phyloP scores from a whole-genome alignment of 2,797 vertebrate genomes.

The Cynodonichthys magdalenae region DNA sequence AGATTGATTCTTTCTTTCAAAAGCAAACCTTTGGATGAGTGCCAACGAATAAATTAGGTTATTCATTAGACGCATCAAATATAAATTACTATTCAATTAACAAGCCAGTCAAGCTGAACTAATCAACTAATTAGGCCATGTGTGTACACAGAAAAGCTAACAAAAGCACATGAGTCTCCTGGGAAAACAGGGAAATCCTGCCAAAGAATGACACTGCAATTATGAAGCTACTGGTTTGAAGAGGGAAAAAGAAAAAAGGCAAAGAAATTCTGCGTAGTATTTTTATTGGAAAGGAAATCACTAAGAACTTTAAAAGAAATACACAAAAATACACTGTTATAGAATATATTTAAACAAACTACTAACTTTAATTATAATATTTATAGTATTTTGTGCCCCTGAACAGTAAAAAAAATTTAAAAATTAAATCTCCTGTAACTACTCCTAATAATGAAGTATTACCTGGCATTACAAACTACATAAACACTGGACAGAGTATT shows the following conservation, averaged over 20 bases:
- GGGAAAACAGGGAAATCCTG: constrained; percentile 74
- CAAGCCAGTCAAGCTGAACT: constrained; percentile 81
- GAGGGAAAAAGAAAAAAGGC: constrained; percentile 14
- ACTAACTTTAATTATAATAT: too few relatives aligned
- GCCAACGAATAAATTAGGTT: constrained; percentile 75
- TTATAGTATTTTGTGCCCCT: too few relatives aligned
- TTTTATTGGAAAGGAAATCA: constrained; percentile 7
- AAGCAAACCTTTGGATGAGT: constrained; percentile 67
- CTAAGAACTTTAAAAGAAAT: constrained; percentile 1
- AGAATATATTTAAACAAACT: too few relatives aligned
- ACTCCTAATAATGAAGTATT: background rate
- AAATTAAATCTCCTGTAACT: too few relatives aligned
- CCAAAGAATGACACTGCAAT: constrained; percentile 68
- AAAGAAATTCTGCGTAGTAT: constrained; percentile 25
- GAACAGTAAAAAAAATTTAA: too few relatives aligned
- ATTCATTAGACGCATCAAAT: constrained; percentile 79
- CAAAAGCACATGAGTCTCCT: constrained; percentile 76
- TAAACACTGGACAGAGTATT: constrained; percentile 9
- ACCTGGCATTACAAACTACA: constrained; percentile 7
- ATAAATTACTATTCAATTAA: constrained; percentile 83
- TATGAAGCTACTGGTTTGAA: constrained; percentile 53
- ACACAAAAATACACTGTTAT: too few relatives aligned
- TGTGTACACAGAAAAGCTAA: constrained; percentile 82
- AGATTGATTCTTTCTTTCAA: constrained; percentile 65
- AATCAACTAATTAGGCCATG: constrained; percentile 83